Base-by-base conservation (phyloP, 2,888 invertebrate species). In the Augiades crinisus region DNA sequence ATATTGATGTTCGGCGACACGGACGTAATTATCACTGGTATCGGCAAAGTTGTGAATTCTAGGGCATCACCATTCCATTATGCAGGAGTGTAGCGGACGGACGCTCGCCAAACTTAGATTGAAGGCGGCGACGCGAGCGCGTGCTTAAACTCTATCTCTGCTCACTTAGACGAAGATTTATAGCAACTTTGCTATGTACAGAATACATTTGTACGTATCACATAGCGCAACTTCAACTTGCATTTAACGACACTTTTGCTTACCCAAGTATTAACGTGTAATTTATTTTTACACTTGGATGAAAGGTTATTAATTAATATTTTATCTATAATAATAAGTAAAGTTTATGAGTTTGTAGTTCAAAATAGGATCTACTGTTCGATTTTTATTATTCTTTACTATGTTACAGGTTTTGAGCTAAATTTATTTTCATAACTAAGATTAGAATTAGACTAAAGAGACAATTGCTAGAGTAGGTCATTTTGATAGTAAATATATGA, bases 51-150 rank as follows among this genome's bases (percentile, higher is more conserved):
- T 72, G 73, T 63, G 75, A 70, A 80, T 79, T 75, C 76, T 73
- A 68, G 71, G 71, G 70, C 70, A 75, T 75, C 68, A 72, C 75
- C 70, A 69, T 80, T 86, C 81, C 80, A 88, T 87, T 88, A 88
- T 88, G 81, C 82, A 81, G 69, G 70, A 73, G 76, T 79, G 78
- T 78, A 74, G 76, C 76, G 79, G 81, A 78, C 81, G 80, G 78
- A 75, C 75, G 67, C 70, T 68, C 65, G 75, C 75, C 73, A 82
- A 89, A 89, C 81, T 89, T 89, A 89, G 85, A 89, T 89, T 88
- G 86, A 83, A 84, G 81, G 72, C 76, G 80, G 66, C 78, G 83
- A 82, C 78, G 80, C 74, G 70, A 69, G 78, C 80, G 80, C 84
- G 85, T 88, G 84, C 84, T 80, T 78, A 73, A 86, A 83, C 85